Conservation (phyloP, 1,140 invertebrate species). For the Teleogryllus occipitalis region DNA sequence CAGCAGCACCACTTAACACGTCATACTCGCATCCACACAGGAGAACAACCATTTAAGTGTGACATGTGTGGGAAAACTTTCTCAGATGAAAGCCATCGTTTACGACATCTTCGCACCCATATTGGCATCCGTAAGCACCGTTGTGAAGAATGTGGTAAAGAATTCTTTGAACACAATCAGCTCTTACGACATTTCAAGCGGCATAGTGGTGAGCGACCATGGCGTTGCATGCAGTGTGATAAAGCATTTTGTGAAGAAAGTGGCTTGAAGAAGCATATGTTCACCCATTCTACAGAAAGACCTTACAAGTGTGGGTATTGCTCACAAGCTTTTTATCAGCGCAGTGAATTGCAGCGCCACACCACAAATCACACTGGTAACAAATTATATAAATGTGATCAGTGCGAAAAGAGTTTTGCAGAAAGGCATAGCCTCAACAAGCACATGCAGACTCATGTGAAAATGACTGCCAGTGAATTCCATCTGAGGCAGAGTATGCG, state of each 20-base stretch:
- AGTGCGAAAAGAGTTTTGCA: conserved; percentile 22
- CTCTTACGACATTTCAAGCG: not conserved
- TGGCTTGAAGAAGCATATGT: not conserved
- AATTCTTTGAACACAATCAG: not conserved
- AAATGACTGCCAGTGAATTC: conserved; percentile 15
- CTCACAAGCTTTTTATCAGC: not conserved
- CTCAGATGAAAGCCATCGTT: conserved; percentile 27
- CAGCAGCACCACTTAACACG: not conserved
- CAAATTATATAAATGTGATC: not conserved
- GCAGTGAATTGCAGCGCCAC: not conserved
- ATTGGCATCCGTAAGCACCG: conserved; percentile 41
- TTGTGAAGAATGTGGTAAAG: conserved; percentile 19
- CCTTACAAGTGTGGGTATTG: not conserved
- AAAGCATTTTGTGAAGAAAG: not conserved
- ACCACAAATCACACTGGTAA: not conserved
- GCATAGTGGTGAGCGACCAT: not conserved
- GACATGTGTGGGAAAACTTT: conserved; percentile 35
- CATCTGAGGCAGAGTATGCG: not conserved
- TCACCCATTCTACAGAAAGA: not conserved
- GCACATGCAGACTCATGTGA: not conserved
- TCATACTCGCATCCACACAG: conserved; percentile 38
- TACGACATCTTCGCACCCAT: conserved; percentile 32
- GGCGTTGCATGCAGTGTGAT: not conserved
- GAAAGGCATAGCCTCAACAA: not conserved
- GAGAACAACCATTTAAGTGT: conserved; percentile 33